A percentile compares a stretch with the other conserved stretches of the same genome.
Conservation (phyloP, 2,888 invertebrate species). For the Apodemia mormo region DNA sequence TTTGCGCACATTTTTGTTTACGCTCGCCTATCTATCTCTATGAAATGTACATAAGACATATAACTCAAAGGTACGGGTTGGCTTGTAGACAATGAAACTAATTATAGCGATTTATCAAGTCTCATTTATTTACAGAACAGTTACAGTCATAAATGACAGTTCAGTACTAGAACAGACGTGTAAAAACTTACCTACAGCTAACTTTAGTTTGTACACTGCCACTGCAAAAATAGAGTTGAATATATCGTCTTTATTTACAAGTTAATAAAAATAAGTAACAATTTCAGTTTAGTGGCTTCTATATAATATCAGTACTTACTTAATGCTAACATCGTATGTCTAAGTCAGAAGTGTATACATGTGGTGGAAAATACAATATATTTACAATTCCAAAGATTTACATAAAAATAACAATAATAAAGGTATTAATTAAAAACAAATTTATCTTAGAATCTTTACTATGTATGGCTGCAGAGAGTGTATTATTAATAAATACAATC, state of each 20-base stretch:
- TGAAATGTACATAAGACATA: too few species aligned
- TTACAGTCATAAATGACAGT: conserved; percentile 68
- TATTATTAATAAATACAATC: background rate
- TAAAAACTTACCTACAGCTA: conserved; percentile 64
- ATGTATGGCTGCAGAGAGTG: background rate
- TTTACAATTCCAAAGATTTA: background rate
- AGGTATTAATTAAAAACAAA: background rate
- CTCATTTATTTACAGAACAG: conserved; percentile 60
- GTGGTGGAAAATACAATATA: conserved; percentile 5
- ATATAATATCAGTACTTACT: conserved; percentile 18
- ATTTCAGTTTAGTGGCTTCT: conserved; percentile 24
- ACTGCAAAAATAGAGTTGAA: conserved; percentile 48
- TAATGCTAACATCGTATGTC: background rate
- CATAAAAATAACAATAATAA: conserved; percentile 1
- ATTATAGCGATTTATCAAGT: conserved; percentile 32
- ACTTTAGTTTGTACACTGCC: conserved; percentile 58
- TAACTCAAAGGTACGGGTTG: too few species aligned
- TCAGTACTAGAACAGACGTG: conserved; percentile 55
- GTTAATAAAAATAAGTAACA: conserved; percentile 45
- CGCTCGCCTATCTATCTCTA: too few species aligned
- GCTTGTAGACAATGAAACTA: too few species aligned
- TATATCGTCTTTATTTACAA: conserved; percentile 47
- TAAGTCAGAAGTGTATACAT: background rate
- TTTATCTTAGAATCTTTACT: background rate
- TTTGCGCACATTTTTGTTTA: too few species aligned